A percentile compares a stretch with the other conserved stretches of the same genome.
Evolutionary conservation across 2,113 vertebrate species (phyloP).

Genomic region (Percina caprodes): DNA sequence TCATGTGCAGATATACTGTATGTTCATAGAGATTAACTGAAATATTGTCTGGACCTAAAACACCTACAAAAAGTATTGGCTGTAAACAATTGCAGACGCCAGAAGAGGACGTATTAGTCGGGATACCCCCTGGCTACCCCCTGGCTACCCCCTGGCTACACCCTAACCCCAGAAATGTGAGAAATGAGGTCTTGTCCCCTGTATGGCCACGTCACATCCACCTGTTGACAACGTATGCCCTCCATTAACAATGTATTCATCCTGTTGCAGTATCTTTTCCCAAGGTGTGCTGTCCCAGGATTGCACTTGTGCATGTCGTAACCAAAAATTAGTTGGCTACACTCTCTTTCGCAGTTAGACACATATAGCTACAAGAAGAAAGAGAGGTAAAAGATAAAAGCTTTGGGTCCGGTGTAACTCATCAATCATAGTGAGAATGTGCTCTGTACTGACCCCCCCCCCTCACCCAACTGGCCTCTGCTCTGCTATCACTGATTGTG

Average conservation of each 20-base stretch:
- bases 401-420: constrained; percentile 45
- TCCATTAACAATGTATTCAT: neutral
- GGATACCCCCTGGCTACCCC: no score
- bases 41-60: no score
- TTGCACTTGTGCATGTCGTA: constrained; percentile 13
- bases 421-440: constrained; percentile 61
- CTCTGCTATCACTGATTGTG: constrained; percentile 31
- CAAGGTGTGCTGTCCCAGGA: neutral
- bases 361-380: neutral
- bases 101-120: no score
- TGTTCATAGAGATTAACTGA: no score
- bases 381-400: constrained; percentile 32
- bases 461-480: neutral
- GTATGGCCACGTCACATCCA: neutral
- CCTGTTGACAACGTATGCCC: neutral
- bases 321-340: neutral
- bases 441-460: constrained; percentile 5
- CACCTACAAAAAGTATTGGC: no score
- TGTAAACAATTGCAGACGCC: no score
- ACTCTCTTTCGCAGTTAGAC: neutral
- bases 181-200: neutral
- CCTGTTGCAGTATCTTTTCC: neutral
- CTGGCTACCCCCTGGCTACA: no score
- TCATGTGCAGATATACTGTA: no score
- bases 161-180: no score